Base-by-base conservation (phyloP, 2,113 vertebrate species). In the Thryonomys swinderianus region DNA sequence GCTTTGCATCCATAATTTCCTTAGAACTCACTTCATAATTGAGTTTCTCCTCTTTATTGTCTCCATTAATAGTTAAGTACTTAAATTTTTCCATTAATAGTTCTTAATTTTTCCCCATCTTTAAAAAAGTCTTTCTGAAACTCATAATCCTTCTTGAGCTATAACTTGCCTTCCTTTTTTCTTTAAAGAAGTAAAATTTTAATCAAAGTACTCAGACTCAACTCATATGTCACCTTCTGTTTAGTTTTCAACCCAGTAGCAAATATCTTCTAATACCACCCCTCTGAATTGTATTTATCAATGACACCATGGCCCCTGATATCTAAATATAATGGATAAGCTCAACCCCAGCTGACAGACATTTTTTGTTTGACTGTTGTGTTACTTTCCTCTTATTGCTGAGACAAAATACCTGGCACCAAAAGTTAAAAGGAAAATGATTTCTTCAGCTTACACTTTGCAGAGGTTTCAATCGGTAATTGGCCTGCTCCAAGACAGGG, bases 1-100 rank as follows among this genome's bases (percentile, higher is more conserved):
- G 37, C 48, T 30, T 51, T 78, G 23, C 16, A 62, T 62, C 37
- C 53, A 45, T 91, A 57, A 17, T 53, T 66, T 93, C 18, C 73
- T 93, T 83, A 89, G 42, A 91, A 85, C 71, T 93, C 59, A 84
- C 34, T 73, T 85, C 7, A 27, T 74, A 37, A 61, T 74, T 92
- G 64, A 80, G 12, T 64, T 80, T 71, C 18, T 84, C 34, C 10
- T 84, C 25, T 64, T 67, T 62, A n/a, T 62, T 82, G 53, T 91
- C 59, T 91, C 53, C 37, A 76, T 66, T 69, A 82, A 69, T 62
- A 73, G 21, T 66, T 92, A 81, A 85, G 34, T 81, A 85, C 11
- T 93, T 83, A 64, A 40, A 61, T 69, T 86, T n/a, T n/a, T n/a
- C n/a, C n/a, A n/a, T n/a, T n/a, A n/a, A n/a, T n/a, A n/a, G n/a